These are phyloP conservation scores for Acromyrmex echinatior DNA, from an alignment of 1,140 invertebrate genomes.

Conservation along the genomic window DNA sequence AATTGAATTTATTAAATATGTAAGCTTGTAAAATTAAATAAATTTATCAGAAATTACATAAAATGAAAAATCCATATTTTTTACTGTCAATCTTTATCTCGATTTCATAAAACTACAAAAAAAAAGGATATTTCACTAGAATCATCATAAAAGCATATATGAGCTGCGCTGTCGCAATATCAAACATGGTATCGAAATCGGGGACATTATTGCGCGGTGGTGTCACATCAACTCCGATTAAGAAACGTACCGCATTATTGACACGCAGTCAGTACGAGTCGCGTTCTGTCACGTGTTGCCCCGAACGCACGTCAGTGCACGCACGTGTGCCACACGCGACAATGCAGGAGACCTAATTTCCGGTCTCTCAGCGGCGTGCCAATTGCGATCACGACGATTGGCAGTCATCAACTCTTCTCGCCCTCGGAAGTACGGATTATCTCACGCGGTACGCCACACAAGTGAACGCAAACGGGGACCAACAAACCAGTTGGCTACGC, in stretches of 20 bases:
- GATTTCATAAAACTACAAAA: not conserved
- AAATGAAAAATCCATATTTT: not conserved
- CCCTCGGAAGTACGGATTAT: constrained; percentile 70
- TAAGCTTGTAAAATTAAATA: not conserved
- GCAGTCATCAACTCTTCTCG: constrained; percentile 53
- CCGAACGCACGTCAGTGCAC: constrained; percentile 13
- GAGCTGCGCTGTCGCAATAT: not conserved
- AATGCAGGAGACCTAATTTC: constrained; percentile 57
- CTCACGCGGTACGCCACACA: constrained; percentile 63
- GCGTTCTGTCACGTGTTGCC: constrained; percentile 37
- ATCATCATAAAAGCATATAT: not conserved
- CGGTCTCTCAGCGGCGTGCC: constrained; percentile 53
- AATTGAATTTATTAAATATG: not conserved
- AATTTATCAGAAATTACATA: not conserved
- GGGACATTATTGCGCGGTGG: not conserved
- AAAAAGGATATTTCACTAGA: not conserved
- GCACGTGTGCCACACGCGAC: constrained; percentile 45
- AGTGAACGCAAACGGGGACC: constrained; percentile 42
- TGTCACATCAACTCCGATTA: constrained; percentile 22
- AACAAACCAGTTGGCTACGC: not conserved
- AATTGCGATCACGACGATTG: constrained; percentile 56
- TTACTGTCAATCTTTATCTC: not conserved
- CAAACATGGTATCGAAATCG: not conserved
- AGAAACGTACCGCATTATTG: constrained; percentile 52
- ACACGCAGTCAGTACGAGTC: constrained; percentile 45